Evolutionary conservation across 1,140 invertebrate species (phyloP).

Genomic region (Muscidifurax raptorellus): DNA sequence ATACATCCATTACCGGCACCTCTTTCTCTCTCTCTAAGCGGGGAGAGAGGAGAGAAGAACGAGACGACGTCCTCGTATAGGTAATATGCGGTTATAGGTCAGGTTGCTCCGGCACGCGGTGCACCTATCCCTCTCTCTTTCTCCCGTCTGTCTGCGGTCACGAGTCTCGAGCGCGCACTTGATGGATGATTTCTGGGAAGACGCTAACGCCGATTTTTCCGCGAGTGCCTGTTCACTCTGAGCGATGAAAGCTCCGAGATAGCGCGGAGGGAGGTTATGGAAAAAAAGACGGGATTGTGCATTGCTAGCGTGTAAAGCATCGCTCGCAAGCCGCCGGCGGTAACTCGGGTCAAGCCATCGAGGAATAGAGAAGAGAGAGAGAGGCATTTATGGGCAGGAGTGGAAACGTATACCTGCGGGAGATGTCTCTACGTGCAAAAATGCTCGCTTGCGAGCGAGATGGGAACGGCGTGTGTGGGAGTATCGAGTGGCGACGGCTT

Average conservation of each 20-base stretch:
- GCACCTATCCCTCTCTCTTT: neutral
- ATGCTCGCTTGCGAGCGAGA: neutral
- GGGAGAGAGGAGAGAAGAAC: neutral
- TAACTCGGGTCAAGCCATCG: neutral
- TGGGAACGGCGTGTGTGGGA: neutral
- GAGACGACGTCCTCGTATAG: neutral
- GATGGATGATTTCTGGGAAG: constrained; percentile 12
- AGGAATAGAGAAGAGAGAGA: too few relatives aligned
- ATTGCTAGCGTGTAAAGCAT: neutral
- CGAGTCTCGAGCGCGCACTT: neutral
- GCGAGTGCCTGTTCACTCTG: neutral
- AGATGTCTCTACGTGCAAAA: neutral
- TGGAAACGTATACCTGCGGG: neutral
- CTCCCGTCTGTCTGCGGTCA: neutral
- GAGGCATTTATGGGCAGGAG: neutral
- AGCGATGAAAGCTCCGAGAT: constrained; percentile 17
- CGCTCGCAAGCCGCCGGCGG: too few relatives aligned
- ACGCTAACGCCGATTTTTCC: neutral
- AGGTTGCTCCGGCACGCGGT: neutral
- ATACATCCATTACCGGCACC: neutral
- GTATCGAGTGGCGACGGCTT: neutral
- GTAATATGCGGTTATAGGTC: constrained; percentile 37
- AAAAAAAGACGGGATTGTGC: constrained; percentile 5
- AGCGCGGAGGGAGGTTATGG: neutral
- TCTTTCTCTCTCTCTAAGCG: neutral